These are phyloP conservation scores for Aurelia sp. DNA, from an alignment of 30 jellyfish, hydroid and myxozoan species.

Conservation along the genomic window DNA sequence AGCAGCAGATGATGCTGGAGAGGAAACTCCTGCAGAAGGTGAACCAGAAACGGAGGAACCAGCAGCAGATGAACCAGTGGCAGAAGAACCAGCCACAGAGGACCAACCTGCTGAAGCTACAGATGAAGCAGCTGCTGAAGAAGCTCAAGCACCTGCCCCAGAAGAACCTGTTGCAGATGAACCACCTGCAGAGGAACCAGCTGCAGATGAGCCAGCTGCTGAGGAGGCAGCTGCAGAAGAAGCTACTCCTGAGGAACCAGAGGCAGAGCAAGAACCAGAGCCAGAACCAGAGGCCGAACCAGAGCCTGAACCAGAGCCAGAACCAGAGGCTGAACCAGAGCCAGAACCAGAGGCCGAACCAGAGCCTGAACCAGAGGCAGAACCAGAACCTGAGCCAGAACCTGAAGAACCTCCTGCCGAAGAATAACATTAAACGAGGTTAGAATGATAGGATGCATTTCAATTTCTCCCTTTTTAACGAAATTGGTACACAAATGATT, in stretches of 20 bases:
- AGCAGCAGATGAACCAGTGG: constrained; percentile 17
- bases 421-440: constrained; percentile 2
- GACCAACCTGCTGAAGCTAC: constrained; percentile 30
- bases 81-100: constrained; percentile 29
- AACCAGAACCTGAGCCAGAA: constrained; percentile 38
- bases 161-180: constrained; percentile 48
- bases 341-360: constrained; percentile 26
- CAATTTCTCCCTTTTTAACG: too few species aligned
- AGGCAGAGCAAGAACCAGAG: constrained; percentile 43
- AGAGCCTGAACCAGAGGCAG: constrained; percentile 21
- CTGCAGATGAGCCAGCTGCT: constrained; percentile 49
- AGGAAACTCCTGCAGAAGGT: constrained; percentile 13
- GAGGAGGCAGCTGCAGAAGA: constrained; percentile 56
- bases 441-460: neutral
- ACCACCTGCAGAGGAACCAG: constrained; percentile 43
- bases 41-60: constrained; percentile 29
- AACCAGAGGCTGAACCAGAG: constrained; percentile 40
- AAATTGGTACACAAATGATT: too few species aligned
- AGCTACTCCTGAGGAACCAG: constrained; percentile 29
- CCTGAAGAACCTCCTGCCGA: constrained; percentile 6
- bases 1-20: constrained; percentile 10
- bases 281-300: constrained; percentile 47
- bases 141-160: constrained; percentile 35
- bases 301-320: constrained; percentile 18
- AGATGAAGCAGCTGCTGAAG: constrained; percentile 36